Percentiles rank a stretch among this genome's conserved stretches.
Conservation (phyloP, 2,888 invertebrate genomes). For the Scaptodrosophila latifasciaeformis region DNA sequence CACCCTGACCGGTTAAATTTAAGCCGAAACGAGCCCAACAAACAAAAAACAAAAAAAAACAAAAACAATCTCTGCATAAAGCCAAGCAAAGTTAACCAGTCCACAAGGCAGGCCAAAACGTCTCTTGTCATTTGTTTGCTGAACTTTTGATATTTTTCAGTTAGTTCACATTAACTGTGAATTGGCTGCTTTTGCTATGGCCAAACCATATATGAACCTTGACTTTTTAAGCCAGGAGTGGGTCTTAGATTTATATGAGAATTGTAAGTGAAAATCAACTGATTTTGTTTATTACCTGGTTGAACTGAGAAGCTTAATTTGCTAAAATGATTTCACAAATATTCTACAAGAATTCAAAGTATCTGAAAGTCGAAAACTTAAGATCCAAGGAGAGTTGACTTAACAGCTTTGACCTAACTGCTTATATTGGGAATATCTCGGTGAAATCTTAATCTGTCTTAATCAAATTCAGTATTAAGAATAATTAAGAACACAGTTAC, state of each 20-base stretch:
- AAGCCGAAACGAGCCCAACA: slow-evolving; percentile 31
- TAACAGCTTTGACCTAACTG: background rate
- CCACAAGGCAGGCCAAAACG: slow-evolving; percentile 5
- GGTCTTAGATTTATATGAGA: too few species aligned
- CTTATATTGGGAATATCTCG: too few species aligned
- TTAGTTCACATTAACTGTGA: slow-evolving; percentile 34
- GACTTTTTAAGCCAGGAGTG: slow-evolving; percentile 42
- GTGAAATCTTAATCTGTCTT: too few species aligned
- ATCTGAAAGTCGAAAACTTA: too few species aligned
- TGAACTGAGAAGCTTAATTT: background rate
- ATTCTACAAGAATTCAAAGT: background rate
- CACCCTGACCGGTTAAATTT: background rate
- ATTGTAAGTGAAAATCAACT: too few species aligned
- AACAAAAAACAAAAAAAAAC: slow-evolving; percentile 24
- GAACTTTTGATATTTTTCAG: slow-evolving; percentile 61
- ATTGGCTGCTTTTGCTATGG: slow-evolving; percentile 31
- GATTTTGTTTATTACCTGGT: too few species aligned
- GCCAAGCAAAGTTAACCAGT: background rate
- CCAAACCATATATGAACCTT: slow-evolving; percentile 43
- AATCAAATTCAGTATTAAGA: too few species aligned
- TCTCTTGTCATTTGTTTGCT: slow-evolving; percentile 45
- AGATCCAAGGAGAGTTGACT: too few species aligned
- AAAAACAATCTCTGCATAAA: slow-evolving; percentile 44
- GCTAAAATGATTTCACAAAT: background rate
- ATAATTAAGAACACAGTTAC: too few species aligned